Evolutionary conservation across 2,888 invertebrate species (phyloP), one percentile per base, ranked within the genome.

Genomic region (Pammene aurita): DNA sequence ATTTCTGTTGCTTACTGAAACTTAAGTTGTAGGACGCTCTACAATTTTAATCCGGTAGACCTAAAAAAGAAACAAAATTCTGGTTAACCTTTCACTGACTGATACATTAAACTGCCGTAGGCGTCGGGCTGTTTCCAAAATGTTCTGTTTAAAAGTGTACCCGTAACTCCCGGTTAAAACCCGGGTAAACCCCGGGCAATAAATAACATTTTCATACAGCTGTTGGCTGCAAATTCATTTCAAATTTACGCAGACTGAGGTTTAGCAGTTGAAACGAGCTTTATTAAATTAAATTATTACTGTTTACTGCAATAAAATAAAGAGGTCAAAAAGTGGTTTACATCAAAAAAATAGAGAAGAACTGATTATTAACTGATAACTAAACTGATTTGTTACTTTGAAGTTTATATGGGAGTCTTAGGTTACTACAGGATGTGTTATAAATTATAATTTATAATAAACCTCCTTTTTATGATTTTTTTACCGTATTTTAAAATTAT

Each of bases 151-250:
- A 9, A 7, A 18, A 57, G 26, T 7, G 16, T 42, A 13, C 0
- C 35, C 35, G 7, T 38, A 18, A 61, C 16, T 48, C 35, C 41
- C 62, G 41, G 61, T 13, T 50, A 18, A 46, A 61, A 18, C 48
- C 61, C 61, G 61, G 62, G 13, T 62, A 41, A 52, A 50, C 16
- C 38, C n/a, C 10, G 41, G 18, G 50, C 62, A 62, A 62, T 52
- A 62, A 62, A 62, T 62, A 62, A 50, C 61, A 26, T 52, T 62
- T 52, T 52, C 62, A 62, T 41, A 52, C 62, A 62, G 62, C 62
- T 62, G 61, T 4, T 13, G 14, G 41, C 42, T 16, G 38, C 18
- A 18, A 62, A 52, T 62, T 62, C 26, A n/a, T 62, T 62, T 50
- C 38, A n/a, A 52, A 62, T 50, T 62, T 41, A 14, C 11, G 16